phyloP scores from a whole-genome alignment of 1,140 invertebrate genomes.

The Anastrepha ludens region DNA sequence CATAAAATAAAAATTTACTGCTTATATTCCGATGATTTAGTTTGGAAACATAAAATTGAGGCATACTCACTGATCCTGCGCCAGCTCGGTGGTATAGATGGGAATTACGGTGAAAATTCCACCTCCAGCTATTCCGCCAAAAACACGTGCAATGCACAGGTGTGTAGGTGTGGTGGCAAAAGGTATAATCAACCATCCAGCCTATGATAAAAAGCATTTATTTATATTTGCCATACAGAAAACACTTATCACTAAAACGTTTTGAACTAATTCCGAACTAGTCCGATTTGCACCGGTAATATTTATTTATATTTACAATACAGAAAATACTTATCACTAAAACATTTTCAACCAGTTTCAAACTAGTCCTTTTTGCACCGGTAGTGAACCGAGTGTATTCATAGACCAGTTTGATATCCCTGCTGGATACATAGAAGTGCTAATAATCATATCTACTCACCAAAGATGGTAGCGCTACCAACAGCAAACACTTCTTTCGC shows the following conservation, averaged over 20 bases:
- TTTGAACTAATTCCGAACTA: no score
- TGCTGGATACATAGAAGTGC: neutral
- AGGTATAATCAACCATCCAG: constrained; percentile 72
- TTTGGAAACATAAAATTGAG: neutral
- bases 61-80: constrained; percentile 68
- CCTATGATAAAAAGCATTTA: constrained; percentile 53
- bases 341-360: no score
- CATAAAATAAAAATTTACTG: neutral
- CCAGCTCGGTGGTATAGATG: constrained; percentile 74
- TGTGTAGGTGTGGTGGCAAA: constrained; percentile 69
- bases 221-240: neutral
- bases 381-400: no score
- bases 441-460: constrained; percentile 58
- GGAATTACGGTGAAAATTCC: constrained; percentile 74
- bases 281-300: neutral
- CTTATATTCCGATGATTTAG: no score
- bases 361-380: neutral
- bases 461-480: constrained; percentile 65
- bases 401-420: neutral
- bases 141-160: constrained; percentile 72
- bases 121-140: constrained; percentile 74
- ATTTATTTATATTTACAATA: neutral
- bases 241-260: neutral
- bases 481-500: constrained; percentile 63
- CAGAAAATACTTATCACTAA: neutral